Percentiles rank a stretch among this genome's conserved stretches.
These are phyloP conservation scores for Panagrolaimus sp. DNA, from an alignment of 1,140 invertebrate species.

Conservation along the genomic window DNA sequence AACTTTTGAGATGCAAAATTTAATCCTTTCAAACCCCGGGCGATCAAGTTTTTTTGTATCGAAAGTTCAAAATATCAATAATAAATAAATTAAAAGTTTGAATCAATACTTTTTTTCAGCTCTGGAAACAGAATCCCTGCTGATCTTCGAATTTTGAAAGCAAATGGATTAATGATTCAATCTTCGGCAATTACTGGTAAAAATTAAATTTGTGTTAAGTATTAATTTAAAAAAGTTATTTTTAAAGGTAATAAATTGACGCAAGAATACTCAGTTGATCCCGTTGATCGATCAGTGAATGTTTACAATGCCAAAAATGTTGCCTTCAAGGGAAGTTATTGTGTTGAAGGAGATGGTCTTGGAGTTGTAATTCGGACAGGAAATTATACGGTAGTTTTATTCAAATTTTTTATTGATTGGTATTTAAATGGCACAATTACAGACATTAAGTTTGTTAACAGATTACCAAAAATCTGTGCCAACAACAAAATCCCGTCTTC, in stretches of 20 bases:
- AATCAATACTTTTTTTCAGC: background rate
- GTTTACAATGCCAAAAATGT: slow-evolving; percentile 43
- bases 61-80: no score
- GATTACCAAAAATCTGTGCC: no score
- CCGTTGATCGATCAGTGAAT: slow-evolving; percentile 22
- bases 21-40: no score
- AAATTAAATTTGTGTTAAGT: slow-evolving; percentile 2
- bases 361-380: slow-evolving; percentile 43
- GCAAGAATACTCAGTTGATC: slow-evolving; percentile 31
- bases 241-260: slow-evolving; percentile 68
- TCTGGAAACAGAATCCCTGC: slow-evolving; percentile 31
- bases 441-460: slow-evolving; percentile 22
- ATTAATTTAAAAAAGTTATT: background rate
- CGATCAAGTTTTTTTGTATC: no score
- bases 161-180: slow-evolving; percentile 65
- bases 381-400: slow-evolving; percentile 34
- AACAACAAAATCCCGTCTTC: background rate
- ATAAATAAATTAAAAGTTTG: no score
- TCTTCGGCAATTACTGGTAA: slow-evolving; percentile 69
- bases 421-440: slow-evolving; percentile 5
- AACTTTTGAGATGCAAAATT: no score
- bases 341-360: slow-evolving; percentile 44
- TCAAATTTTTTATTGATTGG: no score
- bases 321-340: slow-evolving; percentile 44
- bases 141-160: slow-evolving; percentile 38